Evolutionary conservation across 2,888 invertebrate genomes (phyloP).

Genomic region (Octonoba sinensis): DNA sequence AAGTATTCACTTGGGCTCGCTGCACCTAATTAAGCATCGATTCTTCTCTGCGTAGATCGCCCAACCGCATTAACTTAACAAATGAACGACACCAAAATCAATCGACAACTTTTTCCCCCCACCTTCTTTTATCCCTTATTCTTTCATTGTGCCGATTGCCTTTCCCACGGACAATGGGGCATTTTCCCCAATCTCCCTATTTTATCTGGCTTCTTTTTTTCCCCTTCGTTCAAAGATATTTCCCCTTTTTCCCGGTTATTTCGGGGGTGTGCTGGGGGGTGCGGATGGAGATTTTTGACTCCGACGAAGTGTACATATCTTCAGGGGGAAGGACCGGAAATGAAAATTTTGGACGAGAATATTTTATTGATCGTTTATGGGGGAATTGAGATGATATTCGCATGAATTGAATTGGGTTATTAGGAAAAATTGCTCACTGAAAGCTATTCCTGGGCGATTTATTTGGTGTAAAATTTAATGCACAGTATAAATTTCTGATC

Average conservation of each 20-base stretch:
- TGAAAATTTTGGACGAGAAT: no score
- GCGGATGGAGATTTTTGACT: constrained; percentile 25
- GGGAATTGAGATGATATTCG: no score
- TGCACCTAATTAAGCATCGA: constrained; percentile 54
- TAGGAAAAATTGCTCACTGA: no score
- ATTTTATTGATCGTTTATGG: no score
- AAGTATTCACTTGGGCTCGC: constrained; percentile 1
- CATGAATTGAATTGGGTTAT: no score
- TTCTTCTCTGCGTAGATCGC: constrained; percentile 41
- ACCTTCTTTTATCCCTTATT: constrained; percentile 17
- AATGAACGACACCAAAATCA: constrained; percentile 58
- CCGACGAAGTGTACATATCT: no score
- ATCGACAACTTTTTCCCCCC: constrained; percentile 24
- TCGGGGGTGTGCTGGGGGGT: constrained; percentile 2
- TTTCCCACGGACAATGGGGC: constrained; percentile 22
- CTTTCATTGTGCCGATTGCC: constrained; percentile 4
- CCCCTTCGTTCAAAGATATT: background rate
- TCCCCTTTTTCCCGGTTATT: constrained; percentile 9
- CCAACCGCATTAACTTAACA: constrained; percentile 53
- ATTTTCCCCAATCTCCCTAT: constrained; percentile 10
- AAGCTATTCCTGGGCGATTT: no score
- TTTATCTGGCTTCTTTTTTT: constrained; percentile 18
- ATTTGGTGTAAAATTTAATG: no score
- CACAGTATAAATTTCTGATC: no score
- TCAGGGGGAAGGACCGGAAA: no score